A percentile compares a stretch with the other conserved stretches of the same genome.
These are phyloP conservation scores for Heterohyrax brucei DNA, from an alignment of 2,797 vertebrate species.

Conservation along the genomic window DNA sequence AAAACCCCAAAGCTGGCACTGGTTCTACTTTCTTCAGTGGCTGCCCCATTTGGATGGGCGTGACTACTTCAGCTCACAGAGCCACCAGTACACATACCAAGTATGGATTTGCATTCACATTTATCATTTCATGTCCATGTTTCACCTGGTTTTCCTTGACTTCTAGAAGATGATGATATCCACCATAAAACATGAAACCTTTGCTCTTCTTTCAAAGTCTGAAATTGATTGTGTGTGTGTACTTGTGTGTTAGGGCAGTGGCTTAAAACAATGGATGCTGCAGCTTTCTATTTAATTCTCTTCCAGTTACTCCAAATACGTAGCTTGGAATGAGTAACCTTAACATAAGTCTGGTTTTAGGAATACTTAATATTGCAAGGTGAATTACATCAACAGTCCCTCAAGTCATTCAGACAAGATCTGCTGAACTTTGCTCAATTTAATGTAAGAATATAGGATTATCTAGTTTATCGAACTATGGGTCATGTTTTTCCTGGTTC, in stretches of 20 bases:
- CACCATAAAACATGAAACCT: not conserved
- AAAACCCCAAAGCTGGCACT: not conserved
- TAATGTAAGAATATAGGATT: not conserved
- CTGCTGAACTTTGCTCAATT: not conserved
- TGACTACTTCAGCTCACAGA: not conserved
- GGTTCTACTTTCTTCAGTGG: not conserved
- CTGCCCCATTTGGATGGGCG: not conserved
- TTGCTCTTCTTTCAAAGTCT: not conserved
- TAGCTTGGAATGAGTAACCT: not conserved
- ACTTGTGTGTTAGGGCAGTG: not conserved
- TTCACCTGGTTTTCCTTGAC: not conserved
- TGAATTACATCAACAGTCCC: not conserved
- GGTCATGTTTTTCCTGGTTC: not conserved
- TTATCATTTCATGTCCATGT: not conserved
- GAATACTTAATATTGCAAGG: not conserved
- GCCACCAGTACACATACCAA: not conserved
- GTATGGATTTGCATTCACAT: not conserved
- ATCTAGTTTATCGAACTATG: constrained; percentile 12
- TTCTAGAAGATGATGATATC: not conserved
- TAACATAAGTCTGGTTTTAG: not conserved
- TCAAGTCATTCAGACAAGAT: not conserved
- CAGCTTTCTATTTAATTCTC: constrained; percentile 13
- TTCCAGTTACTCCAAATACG: not conserved
- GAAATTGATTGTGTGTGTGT: not conserved
- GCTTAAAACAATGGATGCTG: not conserved